A percentile compares a stretch with the other conserved stretches of the same genome.
Conservation (phyloP, 2,113 vertebrate species). For the Cephalopholis sonnerati region DNA sequence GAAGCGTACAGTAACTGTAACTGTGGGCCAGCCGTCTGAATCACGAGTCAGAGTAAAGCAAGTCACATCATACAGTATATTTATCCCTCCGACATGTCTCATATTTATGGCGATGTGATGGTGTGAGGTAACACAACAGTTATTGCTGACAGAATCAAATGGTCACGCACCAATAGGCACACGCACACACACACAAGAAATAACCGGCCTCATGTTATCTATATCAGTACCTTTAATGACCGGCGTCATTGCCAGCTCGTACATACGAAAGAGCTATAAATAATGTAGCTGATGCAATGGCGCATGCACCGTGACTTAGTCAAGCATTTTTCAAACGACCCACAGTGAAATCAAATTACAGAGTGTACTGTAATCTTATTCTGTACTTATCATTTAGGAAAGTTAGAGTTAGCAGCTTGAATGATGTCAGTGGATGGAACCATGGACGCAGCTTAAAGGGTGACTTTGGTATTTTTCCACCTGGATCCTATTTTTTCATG, state of each 20-base stretch:
- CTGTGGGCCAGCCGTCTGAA: conserved; percentile 26
- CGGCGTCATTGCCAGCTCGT: conserved; percentile 28
- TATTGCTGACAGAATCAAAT: conserved; percentile 48
- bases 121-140: conserved; percentile 33
- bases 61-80: conserved; percentile 46
- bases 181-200: conserved; percentile 21
- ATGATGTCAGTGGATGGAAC: conserved; percentile 3
- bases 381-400: conserved; percentile 39
- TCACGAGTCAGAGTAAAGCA: conserved; percentile 32
- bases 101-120: conserved; percentile 39
- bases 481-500: too few relatives aligned
- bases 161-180: neutral
- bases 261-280: conserved; percentile 63
- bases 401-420: conserved; percentile 41
- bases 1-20: conserved; percentile 41
- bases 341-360: conserved; percentile 51
- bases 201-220: conserved; percentile 12
- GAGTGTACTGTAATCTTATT: conserved; percentile 42
- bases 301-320: conserved; percentile 48
- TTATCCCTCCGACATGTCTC: conserved; percentile 34
- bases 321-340: conserved; percentile 48
- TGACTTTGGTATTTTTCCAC: too few relatives aligned
- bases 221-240: conserved; percentile 45
- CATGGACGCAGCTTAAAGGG: neutral
- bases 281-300: conserved; percentile 69